Conservation (phyloP, 2,888 invertebrate genomes). For the Epinotia ramella region DNA sequence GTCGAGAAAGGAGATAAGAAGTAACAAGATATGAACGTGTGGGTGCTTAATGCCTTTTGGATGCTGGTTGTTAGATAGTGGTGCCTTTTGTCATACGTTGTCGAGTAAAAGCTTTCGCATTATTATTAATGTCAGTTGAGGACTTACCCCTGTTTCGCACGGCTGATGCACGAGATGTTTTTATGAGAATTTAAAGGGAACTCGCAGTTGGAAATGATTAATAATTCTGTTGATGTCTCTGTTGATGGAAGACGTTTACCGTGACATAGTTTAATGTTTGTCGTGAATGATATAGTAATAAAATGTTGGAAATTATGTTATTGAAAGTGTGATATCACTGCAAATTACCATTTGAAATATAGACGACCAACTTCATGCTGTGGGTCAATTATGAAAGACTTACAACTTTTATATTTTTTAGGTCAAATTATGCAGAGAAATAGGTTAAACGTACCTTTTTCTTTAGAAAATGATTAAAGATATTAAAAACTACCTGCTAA, state of each 20-base stretch:
- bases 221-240: slow-evolving; percentile 14
- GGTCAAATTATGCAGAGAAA: too few species aligned
- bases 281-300: neutral
- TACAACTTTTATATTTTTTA: too few species aligned
- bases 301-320: neutral
- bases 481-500: too few species aligned
- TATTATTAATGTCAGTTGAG: slow-evolving; percentile 47
- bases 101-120: slow-evolving; percentile 46
- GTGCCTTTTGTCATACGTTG: slow-evolving; percentile 45
- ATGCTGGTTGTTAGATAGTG: slow-evolving; percentile 30
- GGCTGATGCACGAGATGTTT: slow-evolving; percentile 43
- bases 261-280: slow-evolving; percentile 5
- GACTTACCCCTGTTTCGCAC: slow-evolving; percentile 43
- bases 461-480: too few species aligned
- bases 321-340: too few species aligned
- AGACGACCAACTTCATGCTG: too few species aligned
- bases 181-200: slow-evolving; percentile 40
- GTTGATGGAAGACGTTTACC: neutral
- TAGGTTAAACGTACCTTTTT: too few species aligned
- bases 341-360: too few species aligned
- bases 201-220: slow-evolving; percentile 23
- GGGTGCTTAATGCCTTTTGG: slow-evolving; percentile 3
- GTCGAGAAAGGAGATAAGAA: neutral
- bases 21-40: slow-evolving; percentile 8
- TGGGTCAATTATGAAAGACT: too few species aligned